Conservation (phyloP, 2,113 vertebrate species). For the Camelus dromedarius region DNA sequence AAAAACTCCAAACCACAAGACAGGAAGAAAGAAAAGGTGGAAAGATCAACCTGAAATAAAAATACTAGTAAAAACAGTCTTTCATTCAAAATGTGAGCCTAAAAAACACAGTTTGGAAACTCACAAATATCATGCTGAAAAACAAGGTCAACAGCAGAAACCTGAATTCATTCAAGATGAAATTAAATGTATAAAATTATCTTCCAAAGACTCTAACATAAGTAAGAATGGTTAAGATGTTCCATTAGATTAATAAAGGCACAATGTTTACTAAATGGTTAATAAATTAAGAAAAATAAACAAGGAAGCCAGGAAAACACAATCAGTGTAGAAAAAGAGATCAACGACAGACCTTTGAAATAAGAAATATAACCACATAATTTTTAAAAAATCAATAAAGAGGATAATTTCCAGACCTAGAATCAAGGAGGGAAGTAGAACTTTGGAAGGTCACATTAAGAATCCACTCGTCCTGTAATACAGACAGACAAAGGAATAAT, state of each 20-base stretch:
- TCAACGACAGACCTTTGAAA: background rate
- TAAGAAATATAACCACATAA: background rate
- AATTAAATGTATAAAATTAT: background rate
- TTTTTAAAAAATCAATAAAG: background rate
- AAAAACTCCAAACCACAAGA: background rate
- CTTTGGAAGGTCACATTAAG: background rate
- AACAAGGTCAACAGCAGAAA: background rate
- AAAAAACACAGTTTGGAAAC: background rate
- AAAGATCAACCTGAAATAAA: background rate
- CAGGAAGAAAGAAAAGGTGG: background rate
- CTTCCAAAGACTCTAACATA: background rate
- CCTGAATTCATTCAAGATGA: background rate
- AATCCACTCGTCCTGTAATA: background rate
- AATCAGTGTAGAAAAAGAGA: background rate
- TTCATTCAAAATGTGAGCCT: background rate
- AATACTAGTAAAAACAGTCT: background rate
- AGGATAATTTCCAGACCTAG: background rate
- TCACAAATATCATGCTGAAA: background rate
- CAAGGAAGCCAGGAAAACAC: background rate
- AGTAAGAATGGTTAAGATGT: background rate
- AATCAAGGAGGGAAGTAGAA: background rate
- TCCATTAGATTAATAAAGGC: background rate
- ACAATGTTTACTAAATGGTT: background rate
- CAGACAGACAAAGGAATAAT: background rate
- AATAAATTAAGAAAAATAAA: background rate